These are phyloP conservation scores for Cerastis leucographa DNA, from an alignment of 2,888 invertebrate genomes.

Conservation along the genomic window DNA sequence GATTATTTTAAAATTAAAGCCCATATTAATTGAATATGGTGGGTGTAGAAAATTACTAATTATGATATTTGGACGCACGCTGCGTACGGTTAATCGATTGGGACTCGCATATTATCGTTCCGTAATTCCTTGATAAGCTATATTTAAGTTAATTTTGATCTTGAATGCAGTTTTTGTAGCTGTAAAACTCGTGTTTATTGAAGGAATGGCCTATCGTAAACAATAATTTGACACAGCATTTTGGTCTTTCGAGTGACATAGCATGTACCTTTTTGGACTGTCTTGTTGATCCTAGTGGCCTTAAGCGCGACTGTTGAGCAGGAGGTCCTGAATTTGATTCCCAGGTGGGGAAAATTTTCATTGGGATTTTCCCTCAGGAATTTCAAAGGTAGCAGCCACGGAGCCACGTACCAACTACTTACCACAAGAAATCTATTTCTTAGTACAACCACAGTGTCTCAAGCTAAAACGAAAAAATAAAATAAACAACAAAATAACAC, in stretches of 20 bases:
- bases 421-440: neutral
- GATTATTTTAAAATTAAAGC: conserved; percentile 47
- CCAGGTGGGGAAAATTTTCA: neutral
- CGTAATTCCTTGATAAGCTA: conserved; percentile 42
- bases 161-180: neutral
- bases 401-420: no score
- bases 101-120: conserved; percentile 57
- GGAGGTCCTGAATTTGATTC: neutral
- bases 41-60: conserved; percentile 63
- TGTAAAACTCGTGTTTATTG: neutral
- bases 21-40: conserved; percentile 46
- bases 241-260: neutral
- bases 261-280: no score
- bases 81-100: conserved; percentile 62
- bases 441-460: neutral
- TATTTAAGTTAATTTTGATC: conserved; percentile 26
- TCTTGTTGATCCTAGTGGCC: no score
- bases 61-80: conserved; percentile 56
- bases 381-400: no score
- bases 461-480: no score
- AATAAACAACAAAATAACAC: no score
- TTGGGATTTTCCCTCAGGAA: neutral
- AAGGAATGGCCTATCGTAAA: neutral
- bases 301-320: neutral
- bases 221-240: neutral